Conservation (phyloP, 2,113 vertebrate species). For the Phycodurus eques region DNA sequence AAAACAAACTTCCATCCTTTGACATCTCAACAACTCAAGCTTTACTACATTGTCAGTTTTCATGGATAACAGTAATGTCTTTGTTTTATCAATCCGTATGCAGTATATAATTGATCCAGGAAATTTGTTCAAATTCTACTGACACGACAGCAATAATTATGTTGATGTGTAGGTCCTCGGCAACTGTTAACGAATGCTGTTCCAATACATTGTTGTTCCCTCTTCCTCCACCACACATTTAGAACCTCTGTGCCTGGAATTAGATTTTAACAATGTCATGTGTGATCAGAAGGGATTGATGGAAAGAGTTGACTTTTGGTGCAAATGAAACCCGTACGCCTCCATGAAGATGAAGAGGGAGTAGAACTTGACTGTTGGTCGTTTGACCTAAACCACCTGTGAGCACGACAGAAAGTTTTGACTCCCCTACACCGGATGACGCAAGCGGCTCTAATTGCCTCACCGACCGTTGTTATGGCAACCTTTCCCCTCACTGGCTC, state of each 20-base stretch:
- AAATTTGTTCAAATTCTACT: neutral
- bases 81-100: too few relatives aligned
- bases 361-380: neutral
- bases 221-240: constrained; percentile 18
- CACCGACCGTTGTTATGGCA: constrained; percentile 65
- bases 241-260: constrained; percentile 29
- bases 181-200: constrained; percentile 36
- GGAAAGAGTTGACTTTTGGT: neutral
- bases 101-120: too few relatives aligned
- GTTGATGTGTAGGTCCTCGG: neutral
- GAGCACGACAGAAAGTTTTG: constrained; percentile 47
- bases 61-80: too few relatives aligned
- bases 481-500: constrained; percentile 50
- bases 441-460: constrained; percentile 55
- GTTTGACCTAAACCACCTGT: constrained; percentile 37
- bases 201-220: constrained; percentile 16
- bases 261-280: constrained; percentile 49
- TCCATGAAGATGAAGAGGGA: neutral
- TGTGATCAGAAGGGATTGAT: neutral
- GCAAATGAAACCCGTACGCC: constrained; percentile 4
- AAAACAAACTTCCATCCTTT: too few relatives aligned
- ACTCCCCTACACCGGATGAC: constrained; percentile 30
- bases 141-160: constrained; percentile 10
- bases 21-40: too few relatives aligned
- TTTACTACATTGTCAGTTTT: too few relatives aligned